Evolutionary conservation across 2,888 invertebrate species (phyloP).

Genomic region (Eupelmus urozonus): DNA sequence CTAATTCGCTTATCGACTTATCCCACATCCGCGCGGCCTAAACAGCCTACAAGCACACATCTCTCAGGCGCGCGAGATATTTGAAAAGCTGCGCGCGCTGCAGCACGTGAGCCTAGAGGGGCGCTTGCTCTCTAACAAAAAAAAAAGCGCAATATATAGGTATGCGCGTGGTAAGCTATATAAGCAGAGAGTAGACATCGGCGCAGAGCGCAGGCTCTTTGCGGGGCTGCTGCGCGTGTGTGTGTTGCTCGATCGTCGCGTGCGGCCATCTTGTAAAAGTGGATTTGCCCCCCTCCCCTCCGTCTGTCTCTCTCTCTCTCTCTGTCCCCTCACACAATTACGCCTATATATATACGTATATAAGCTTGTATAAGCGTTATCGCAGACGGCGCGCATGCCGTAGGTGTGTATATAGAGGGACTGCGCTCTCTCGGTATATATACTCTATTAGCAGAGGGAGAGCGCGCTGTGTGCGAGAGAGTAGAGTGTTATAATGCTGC

Average conservation of each 20-base stretch:
- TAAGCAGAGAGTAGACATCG: not conserved
- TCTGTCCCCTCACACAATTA: not conserved
- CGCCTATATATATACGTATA: not conserved
- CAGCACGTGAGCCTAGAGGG: not conserved
- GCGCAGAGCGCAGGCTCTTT: too few relatives aligned
- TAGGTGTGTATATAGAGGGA: too few relatives aligned
- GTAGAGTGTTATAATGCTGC: not conserved
- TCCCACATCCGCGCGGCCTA: too few relatives aligned
- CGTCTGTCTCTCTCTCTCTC: too few relatives aligned
- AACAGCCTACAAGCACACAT: too few relatives aligned
- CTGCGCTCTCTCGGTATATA: too few relatives aligned
- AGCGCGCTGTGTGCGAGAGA: not conserved
- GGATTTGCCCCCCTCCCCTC: slow-evolving; percentile 59
- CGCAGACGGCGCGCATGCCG: not conserved
- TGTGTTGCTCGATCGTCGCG: slow-evolving; percentile 22
- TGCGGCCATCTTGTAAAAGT: slow-evolving; percentile 72
- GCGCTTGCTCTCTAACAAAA: too few relatives aligned
- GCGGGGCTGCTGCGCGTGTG: too few relatives aligned
- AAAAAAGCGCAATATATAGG: too few relatives aligned
- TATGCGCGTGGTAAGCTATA: not conserved
- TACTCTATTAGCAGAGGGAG: too few relatives aligned
- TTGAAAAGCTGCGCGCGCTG: not conserved
- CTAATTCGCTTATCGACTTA: too few relatives aligned
- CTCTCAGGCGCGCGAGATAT: not conserved
- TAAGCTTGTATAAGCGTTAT: not conserved